Evolutionary conservation across 2,113 vertebrate genomes (phyloP), one percentile per base, ranked within the genome.

Genomic region (Mus pahari): DNA sequence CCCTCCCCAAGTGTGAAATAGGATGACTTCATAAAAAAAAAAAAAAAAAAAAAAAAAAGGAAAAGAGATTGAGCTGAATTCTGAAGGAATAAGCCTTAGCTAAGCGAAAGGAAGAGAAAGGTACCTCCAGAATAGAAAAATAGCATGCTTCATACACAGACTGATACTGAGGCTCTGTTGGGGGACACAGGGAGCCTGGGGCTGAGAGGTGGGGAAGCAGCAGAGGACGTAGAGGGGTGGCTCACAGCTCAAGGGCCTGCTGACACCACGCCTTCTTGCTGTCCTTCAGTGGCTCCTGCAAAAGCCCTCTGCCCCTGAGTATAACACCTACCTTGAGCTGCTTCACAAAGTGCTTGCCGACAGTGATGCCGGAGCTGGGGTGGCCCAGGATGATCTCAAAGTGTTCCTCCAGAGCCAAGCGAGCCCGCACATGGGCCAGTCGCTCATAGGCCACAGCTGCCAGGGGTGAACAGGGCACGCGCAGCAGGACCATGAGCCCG

Each of bases 361-460:
- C 97, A 3, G 97, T 99, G 96, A 99, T 98, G 92, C 98, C 97
- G 0, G 99, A 98, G 91, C 98, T 98, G 71, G 99, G 99, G 97
- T 98, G 99, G 70, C 99, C 99, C 96, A 99, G 98, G 91, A 99
- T 99, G 97, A 99, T 99, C 98, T 99, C 99, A 75, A 99, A 99
- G 73, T 98, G 99, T 92, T 99, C 98, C 97, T 99, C 99, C 86
- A 99, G 98, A 77, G 99, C 99, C 73, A 99, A 98, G 60, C 99
- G 99, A 36, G 99, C 99, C 90, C 99, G 98, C 31, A 99, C 99
- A 6, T 99, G 99, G 77, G 98, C 98, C 22, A 99, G 99, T 7
- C 99, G 98, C 94, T 99, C 99, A 45, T 99, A 99, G 36, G 99
- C 99, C 97, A 99, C 99, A 0, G 98, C 98, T 11, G 99, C 99